Conservation (phyloP, 2,113 vertebrate genomes). For the Melanocharis versteri region DNA sequence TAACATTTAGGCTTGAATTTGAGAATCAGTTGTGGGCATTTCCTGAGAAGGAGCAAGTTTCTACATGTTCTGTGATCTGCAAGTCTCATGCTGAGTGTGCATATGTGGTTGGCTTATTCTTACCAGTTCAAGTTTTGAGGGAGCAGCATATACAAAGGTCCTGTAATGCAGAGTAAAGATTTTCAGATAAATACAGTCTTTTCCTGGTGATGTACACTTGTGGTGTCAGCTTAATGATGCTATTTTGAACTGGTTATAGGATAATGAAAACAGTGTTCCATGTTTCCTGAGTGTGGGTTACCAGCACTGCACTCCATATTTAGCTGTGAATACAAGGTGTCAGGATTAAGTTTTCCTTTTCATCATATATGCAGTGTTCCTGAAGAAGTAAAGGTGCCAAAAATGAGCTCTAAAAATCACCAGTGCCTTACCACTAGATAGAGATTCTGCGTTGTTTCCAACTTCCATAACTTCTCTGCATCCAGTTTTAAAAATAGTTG, state of each 20-base stretch:
- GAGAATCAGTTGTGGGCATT: neutral
- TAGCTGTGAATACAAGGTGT: neutral
- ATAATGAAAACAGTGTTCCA: neutral
- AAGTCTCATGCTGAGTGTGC: neutral
- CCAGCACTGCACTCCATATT: neutral
- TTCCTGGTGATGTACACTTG: neutral
- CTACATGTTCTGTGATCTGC: neutral
- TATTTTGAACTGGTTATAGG: neutral
- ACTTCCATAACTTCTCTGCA: neutral
- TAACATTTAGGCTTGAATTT: neutral
- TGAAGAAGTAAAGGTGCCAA: neutral
- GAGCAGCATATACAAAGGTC: neutral
- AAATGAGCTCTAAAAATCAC: neutral
- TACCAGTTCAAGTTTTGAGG: neutral
- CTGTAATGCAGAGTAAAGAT: neutral
- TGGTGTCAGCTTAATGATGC: neutral
- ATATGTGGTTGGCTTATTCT: neutral
- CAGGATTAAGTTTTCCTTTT: neutral
- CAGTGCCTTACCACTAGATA: neutral
- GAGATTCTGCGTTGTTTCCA: neutral
- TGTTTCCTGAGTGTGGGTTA: neutral
- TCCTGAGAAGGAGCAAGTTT: neutral
- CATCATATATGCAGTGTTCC: neutral
- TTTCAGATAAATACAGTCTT: neutral
- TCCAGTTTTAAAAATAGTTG: neutral